Base-by-base conservation (phyloP, 2,113 vertebrate genomes). In the Propithecus coquereli region DNA sequence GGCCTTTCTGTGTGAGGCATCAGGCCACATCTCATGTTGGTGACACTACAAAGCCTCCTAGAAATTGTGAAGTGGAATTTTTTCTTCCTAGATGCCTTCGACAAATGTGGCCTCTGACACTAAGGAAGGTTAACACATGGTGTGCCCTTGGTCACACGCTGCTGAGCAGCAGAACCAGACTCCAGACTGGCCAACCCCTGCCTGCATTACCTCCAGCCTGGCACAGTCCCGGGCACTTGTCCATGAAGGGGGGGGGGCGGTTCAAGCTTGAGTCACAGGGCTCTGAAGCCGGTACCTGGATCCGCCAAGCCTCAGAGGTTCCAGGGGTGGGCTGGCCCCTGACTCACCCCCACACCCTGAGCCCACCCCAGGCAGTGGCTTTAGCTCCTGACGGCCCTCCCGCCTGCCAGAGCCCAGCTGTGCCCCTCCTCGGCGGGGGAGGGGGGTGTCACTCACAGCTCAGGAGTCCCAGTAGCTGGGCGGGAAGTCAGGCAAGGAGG, bases 311-410 rank as follows among this genome's bases (percentile, higher is more conserved):
- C 85, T 83, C 50, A 34, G 96, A 95, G 92, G 95, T 87, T 81
- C 77, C 96, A 83, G 50, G 8, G 34, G 25, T 92, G 71, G 86
- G 94, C 74, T 95, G 82, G 95, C 76, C 83, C 89, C 95, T 98
- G 96, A 98, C 95, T 98, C 96, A 97, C 54, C 83, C 93, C 83
- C 91, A 96, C 83, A 87, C 94, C 45, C 70, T 47, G 61, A 95
- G 79, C 96, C 77, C 63, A 94, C 97, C 97, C 91, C 89, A 84
- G 98, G 97, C 97, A 96, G 92, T n/a, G 65, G 17, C 79, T 90
- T 88, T 34, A 79, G 71, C 82, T 95, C 61, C 71, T 90, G 87
- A 74, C 66, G 3, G 73, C 65, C 25, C 32, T 65, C n/a, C 96
- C 84, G 84, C 66, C 87, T 90, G 76, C 86, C 95, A 63, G 97